Evolutionary conservation across 2,888 invertebrate species (phyloP).

Genomic region (Lysandra bellargus): DNA sequence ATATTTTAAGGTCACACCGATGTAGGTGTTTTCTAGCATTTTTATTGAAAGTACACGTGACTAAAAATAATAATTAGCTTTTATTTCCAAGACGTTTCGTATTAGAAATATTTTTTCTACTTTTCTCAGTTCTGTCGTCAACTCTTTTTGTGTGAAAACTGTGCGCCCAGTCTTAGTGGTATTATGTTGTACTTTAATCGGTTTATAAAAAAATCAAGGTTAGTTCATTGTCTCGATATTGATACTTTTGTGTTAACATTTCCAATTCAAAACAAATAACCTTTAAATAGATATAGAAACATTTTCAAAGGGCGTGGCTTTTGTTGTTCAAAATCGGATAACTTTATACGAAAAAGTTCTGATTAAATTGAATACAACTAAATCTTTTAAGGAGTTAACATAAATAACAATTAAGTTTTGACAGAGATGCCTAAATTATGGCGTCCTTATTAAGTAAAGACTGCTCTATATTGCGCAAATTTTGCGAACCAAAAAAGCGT

Average conservation of each 20-base stretch:
- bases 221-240: slow-evolving; percentile 42
- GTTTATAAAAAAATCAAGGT: slow-evolving; percentile 37
- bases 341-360: background rate
- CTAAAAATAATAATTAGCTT: too few species aligned
- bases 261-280: slow-evolving; percentile 34
- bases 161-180: background rate
- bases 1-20: too few species aligned
- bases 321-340: background rate
- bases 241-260: slow-evolving; percentile 37
- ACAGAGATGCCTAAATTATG: background rate
- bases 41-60: too few species aligned
- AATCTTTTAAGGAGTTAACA: background rate
- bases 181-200: slow-evolving; percentile 8
- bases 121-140: too few species aligned
- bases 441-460: background rate
- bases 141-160: background rate
- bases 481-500: background rate
- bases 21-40: too few species aligned
- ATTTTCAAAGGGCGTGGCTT: background rate
- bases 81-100: too few species aligned
- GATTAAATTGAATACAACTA: background rate
- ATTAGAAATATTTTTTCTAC: too few species aligned
- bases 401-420: background rate
- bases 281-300: background rate
- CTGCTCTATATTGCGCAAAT: background rate